phyloP scores from a whole-genome alignment of 2,888 invertebrate genomes.

The Luffia ferchaultella region DNA sequence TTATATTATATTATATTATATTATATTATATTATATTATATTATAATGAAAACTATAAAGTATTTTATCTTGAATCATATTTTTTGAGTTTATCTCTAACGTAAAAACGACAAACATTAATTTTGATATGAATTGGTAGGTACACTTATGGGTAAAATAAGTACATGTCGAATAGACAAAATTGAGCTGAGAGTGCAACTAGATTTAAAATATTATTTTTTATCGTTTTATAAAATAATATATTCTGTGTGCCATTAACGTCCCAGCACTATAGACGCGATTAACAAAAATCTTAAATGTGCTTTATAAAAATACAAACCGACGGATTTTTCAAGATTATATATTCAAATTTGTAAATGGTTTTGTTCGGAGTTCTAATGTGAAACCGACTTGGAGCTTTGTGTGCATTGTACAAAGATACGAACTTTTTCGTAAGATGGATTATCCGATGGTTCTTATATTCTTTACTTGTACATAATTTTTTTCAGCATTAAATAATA shows the following conservation, averaged over 20 bases:
- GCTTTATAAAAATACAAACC: neutral
- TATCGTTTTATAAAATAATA: neutral
- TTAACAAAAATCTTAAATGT: too few relatives aligned
- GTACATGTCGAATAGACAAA: too few relatives aligned
- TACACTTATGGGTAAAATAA: too few relatives aligned
- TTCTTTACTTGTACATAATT: neutral
- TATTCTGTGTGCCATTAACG: neutral
- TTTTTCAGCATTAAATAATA: neutral
- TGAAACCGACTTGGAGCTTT: neutral
- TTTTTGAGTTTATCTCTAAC: too few relatives aligned
- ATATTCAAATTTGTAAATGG: neutral
- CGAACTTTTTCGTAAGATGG: neutral
- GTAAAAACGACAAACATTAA: too few relatives aligned
- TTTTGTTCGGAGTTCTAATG: neutral
- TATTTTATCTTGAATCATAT: too few relatives aligned
- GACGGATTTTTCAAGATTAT: neutral
- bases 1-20: too few relatives aligned
- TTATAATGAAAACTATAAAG: too few relatives aligned
- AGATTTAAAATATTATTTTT: neutral
- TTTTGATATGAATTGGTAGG: too few relatives aligned
- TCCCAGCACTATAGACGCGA: too few relatives aligned
- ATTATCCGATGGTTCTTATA: neutral
- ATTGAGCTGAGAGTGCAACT: too few relatives aligned
- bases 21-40: too few relatives aligned
- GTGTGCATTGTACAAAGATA: neutral